Evolutionary conservation across 2,113 vertebrate genomes (phyloP).

Genomic region (Hystrix brachyura): DNA sequence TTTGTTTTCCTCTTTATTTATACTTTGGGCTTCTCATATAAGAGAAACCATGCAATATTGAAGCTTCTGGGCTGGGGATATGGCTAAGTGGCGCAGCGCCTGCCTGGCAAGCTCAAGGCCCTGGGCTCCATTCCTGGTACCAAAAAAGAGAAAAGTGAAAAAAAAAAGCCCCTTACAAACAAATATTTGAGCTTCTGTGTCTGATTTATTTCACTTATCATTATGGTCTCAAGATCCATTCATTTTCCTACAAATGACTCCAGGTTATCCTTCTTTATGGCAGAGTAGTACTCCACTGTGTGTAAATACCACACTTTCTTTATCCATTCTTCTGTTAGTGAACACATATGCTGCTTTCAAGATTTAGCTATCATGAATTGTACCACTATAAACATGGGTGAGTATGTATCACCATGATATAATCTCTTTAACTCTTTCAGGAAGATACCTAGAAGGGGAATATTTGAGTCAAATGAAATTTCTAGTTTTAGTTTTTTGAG

Average conservation of each 20-base stretch:
- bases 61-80: neutral
- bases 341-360: neutral
- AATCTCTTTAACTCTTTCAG: neutral
- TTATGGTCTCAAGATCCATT: neutral
- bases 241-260: neutral
- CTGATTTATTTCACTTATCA: neutral
- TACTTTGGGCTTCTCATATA: neutral
- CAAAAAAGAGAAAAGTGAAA: no score
- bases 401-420: neutral
- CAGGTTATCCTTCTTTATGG: neutral
- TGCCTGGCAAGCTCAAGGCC: no score
- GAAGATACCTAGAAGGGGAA: neutral
- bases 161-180: no score
- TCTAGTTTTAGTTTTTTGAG: neutral
- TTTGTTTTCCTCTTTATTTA: neutral
- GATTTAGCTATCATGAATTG: neutral
- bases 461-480: neutral
- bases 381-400: neutral
- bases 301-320: neutral
- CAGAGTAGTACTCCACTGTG: neutral
- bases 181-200: neutral
- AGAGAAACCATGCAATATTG: neutral
- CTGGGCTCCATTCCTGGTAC: no score
- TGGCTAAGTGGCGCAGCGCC: no score
- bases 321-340: neutral